phyloP scores from a whole-genome alignment of 2,797 vertebrate genomes.

The Tolypeutes matacus region DNA sequence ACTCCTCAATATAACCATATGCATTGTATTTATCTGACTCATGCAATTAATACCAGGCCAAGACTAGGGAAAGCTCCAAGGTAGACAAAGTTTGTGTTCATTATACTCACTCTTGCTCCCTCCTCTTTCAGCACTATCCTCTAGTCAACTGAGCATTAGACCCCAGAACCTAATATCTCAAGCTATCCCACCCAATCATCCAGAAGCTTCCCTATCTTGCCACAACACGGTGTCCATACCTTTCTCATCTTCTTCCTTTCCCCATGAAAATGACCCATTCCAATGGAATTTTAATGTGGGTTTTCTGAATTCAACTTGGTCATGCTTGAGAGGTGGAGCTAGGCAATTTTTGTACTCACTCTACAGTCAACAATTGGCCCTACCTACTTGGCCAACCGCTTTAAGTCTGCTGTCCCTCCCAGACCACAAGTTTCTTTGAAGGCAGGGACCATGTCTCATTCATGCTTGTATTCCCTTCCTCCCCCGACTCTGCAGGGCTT shows the following conservation, averaged over 20 bases:
- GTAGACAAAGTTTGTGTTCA: not conserved
- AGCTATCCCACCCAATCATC: not conserved
- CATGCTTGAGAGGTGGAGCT: not conserved
- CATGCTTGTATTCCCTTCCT: not conserved
- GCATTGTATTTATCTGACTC: not conserved
- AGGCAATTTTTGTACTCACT: not conserved
- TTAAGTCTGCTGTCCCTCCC: not conserved
- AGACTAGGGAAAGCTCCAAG: not conserved
- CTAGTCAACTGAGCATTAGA: not conserved
- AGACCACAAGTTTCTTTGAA: not conserved
- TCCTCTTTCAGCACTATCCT: not conserved
- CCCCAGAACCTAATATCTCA: not conserved
- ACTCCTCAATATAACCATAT: not conserved
- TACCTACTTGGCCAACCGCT: not conserved
- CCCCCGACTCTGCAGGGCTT: not conserved
- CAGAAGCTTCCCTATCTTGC: not conserved
- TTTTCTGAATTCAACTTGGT: constrained; percentile 23
- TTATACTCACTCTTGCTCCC: not conserved
- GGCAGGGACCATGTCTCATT: not conserved
- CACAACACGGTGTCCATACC: not conserved
- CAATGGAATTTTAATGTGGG: not conserved
- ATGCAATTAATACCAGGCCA: not conserved
- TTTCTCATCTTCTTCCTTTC: not conserved
- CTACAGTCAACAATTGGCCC: not conserved
- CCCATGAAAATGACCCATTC: not conserved